Evolutionary conservation across 2,797 vertebrate genomes (phyloP), one percentile per base, ranked within the genome.

Genomic region (Rhinella marina): DNA sequence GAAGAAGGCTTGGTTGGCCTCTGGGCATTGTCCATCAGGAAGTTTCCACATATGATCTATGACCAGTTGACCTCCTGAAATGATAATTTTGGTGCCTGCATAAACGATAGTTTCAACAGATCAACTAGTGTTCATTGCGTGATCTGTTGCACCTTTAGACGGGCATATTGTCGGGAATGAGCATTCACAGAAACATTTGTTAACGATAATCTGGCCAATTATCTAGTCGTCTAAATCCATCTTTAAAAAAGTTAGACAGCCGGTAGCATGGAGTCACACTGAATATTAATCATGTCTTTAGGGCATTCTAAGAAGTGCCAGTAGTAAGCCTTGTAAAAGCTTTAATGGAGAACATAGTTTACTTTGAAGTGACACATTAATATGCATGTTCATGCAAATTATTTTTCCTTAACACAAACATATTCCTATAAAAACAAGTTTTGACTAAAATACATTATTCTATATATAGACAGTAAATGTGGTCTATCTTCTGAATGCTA

Each of bases 341-440:
- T 14, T 27, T 56, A 27, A 57, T 57, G 25, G 32, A 50, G 57
- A 64, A 81, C n/a, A 62, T 64, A 50, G 11, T 64, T 27, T 23
- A 52, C 80, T 81, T 81, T 81, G 80, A 66, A 81, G 62, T 64
- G 25, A 50, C 21, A 81, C 13, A 81, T 81, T 64, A 64, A 81
- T 64, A 81, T 81, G 23, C 41, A 81, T 64, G 21, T 64, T 21
- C 10, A 61, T 80, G 78, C 29, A 80, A 61, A 59, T 80, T 29
- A 61, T 59, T 54, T 80, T 80, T 59, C 14, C 17, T 61, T 21
- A 2, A 57, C 25, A 59, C 29, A 61, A 80, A 80, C 54, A 80
- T 19, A 79, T 79, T 79, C 25, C 54, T 57, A 19, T 79, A 59
- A 79, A 56, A 75, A 77, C 48, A 80, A 32, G 78, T 3, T 27